phyloP scores from a whole-genome alignment of 2,888 invertebrate species.

The Elegia similella region DNA sequence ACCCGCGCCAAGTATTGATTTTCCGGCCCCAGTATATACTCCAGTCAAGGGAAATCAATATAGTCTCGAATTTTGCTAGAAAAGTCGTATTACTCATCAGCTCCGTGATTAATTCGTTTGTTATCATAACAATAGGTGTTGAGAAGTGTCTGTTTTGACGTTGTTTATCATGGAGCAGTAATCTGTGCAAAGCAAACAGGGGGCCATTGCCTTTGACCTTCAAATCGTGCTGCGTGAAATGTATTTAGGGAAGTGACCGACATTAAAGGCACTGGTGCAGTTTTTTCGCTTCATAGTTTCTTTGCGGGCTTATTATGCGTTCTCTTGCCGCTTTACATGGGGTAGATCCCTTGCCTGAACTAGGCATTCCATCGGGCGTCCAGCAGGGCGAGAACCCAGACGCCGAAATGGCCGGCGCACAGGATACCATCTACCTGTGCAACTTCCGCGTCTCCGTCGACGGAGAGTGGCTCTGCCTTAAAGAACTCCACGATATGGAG shows the following conservation, averaged over 20 bases:
- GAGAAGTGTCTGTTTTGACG: conserved; percentile 11
- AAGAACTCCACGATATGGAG: conserved; percentile 96
- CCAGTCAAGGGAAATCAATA: conserved; percentile 65
- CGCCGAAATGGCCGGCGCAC: conserved; percentile 91
- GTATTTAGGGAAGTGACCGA: conserved; percentile 58
- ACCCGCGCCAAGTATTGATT: conserved; percentile 64
- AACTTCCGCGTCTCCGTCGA: conserved; percentile 98
- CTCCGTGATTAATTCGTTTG: conserved; percentile 33
- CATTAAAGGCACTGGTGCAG: conserved; percentile 56
- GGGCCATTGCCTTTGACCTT: conserved; percentile 30
- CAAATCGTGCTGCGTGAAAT: conserved; percentile 47
- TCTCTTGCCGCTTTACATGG: conserved; percentile 70
- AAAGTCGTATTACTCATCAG: conserved; percentile 52
- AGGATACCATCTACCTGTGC: conserved; percentile 98
- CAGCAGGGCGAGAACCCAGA: conserved; percentile 62
- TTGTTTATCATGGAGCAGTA: background rate
- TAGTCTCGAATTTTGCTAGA: conserved; percentile 49
- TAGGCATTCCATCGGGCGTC: conserved; percentile 60
- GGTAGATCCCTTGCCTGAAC: conserved; percentile 71
- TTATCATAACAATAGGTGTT: conserved; percentile 28
- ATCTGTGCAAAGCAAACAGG: background rate
- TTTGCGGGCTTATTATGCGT: conserved; percentile 79
- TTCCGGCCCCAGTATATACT: conserved; percentile 38
- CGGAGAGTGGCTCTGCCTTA: conserved; percentile 97
- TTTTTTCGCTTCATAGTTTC: conserved; percentile 71